Conservation (phyloP, 2,888 invertebrate species). For the Melinaea menophilus region DNA sequence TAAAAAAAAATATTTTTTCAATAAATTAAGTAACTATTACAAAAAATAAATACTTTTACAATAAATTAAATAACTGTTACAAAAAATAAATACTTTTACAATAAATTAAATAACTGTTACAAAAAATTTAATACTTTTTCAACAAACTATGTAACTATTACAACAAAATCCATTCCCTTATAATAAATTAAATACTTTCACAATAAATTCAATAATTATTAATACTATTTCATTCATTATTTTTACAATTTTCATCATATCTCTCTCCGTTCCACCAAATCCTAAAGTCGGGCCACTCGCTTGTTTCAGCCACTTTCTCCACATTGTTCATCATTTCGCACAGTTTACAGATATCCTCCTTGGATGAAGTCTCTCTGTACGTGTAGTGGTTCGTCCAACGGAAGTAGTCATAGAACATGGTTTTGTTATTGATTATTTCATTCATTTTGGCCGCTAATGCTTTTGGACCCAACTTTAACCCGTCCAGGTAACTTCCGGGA, state of each 20-base stretch:
- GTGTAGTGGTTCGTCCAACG: slow-evolving; percentile 41
- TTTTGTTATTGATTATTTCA: slow-evolving; percentile 34
- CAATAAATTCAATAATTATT: not conserved
- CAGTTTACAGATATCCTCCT: slow-evolving; percentile 35
- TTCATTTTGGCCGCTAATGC: slow-evolving; percentile 37
- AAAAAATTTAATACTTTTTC: no score
- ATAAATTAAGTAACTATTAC: no score
- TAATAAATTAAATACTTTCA: not conserved
- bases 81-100: no score
- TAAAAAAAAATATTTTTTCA: no score
- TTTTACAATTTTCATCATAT: slow-evolving; percentile 25
- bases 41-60: no score
- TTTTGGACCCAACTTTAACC: slow-evolving; percentile 34
- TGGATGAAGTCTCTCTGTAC: slow-evolving; percentile 30
- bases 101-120: no score
- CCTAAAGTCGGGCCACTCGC: slow-evolving; percentile 33
- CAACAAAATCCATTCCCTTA: not conserved
- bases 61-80: no score
- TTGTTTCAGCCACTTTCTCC: slow-evolving; percentile 20
- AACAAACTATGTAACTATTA: no score
- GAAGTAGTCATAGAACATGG: slow-evolving; percentile 39
- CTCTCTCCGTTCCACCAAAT: slow-evolving; percentile 34
- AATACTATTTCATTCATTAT: slow-evolving; percentile 1
- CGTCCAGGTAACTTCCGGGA: slow-evolving; percentile 42
- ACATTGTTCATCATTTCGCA: slow-evolving; percentile 36